Evolutionary conservation across 2,797 vertebrate species (phyloP), one percentile per base, ranked within the genome.

Genomic region (Schizothorax lantsangensis): DNA sequence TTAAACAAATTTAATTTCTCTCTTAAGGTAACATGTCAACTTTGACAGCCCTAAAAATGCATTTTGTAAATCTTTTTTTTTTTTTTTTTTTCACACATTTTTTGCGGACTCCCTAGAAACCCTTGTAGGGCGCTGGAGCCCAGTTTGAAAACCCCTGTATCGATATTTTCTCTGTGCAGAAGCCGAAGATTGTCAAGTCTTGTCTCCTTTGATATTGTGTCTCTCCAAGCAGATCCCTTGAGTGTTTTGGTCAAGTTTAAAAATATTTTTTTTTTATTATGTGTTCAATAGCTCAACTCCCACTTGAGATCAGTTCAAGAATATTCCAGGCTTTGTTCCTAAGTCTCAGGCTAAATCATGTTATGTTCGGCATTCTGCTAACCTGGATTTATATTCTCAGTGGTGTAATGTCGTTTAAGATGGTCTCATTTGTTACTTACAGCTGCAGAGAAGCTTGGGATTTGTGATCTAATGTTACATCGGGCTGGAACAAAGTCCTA

Each of bases 401-500:
- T 8, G 6, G n/a, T 74, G 77, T 64, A 30, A 45, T 84, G 21
- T n/a, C 2, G 15, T 78, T 81, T 43, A 73, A 68, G 47, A 83
- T 49, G 45, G 52, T 73, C 52, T 57, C 62, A 40, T 83, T 52
- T 81, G 66, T 52, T 75, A 43, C 68, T 77, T 38, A 71, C 19
- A 87, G 49, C 52, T 80, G 74, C 68, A 83, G 38, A 68, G 68
- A 43, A 15, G 49, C 7, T 52, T 84, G 54, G 57, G 57, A 49
- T 83, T 87, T 86, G 52, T 74, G 69, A 40, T 71, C 54, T 52
- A 30, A 79, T 86, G 57, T 85, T 86, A 73, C 81, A 77, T 88
- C 87, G 43, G 77, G 26, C 83, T n/a, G 74, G 49, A 82, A 90
- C 89, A 87, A 88, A 88, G 85, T 74, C 77, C 45, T 83, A 73